phyloP scores from a whole-genome alignment of 1,140 invertebrate species.

The Eriocheir sinensis region DNA sequence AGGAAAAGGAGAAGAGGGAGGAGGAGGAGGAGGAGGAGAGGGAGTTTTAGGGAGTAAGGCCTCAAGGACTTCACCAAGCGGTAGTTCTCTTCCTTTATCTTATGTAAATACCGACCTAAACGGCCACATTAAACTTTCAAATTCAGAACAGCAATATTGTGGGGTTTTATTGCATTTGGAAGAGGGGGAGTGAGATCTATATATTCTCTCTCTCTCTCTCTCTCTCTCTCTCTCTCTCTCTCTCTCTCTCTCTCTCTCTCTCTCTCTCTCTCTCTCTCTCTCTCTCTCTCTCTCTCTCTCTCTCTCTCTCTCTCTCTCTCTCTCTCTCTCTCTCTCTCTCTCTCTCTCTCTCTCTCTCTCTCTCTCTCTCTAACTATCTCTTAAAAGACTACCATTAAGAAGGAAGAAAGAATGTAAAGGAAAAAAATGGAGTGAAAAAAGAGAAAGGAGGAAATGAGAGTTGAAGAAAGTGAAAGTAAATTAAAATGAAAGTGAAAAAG shows the following conservation, averaged over 20 bases:
- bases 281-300: too few relatives aligned
- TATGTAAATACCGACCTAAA: slow-evolving; percentile 79
- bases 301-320: too few relatives aligned
- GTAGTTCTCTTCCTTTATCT: slow-evolving; percentile 77
- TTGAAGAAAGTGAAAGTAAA: neutral
- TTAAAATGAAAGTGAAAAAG: neutral
- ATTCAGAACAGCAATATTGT: slow-evolving; percentile 79
- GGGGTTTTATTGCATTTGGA: slow-evolving; percentile 79
- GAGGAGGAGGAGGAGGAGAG: neutral
- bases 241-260: too few relatives aligned
- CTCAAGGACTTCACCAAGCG: slow-evolving; percentile 24
- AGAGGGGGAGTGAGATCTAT: slow-evolving; percentile 19
- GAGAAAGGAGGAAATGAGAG: slow-evolving; percentile 8
- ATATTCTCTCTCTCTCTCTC: slow-evolving; percentile 33
- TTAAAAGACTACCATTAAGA: too few relatives aligned
- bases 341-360: too few relatives aligned
- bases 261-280: too few relatives aligned
- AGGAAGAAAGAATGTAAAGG: neutral
- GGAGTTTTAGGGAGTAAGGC: neutral
- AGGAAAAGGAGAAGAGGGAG: neutral
- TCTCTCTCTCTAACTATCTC: too few relatives aligned
- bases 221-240: slow-evolving; percentile 44
- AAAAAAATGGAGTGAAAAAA: neutral
- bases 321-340: too few relatives aligned
- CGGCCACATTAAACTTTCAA: slow-evolving; percentile 79